A percentile compares a stretch with the other conserved stretches of the same genome.
phyloP scores from a whole-genome alignment of 2,797 vertebrate species.

The Oryzias dopingdopingensis region DNA sequence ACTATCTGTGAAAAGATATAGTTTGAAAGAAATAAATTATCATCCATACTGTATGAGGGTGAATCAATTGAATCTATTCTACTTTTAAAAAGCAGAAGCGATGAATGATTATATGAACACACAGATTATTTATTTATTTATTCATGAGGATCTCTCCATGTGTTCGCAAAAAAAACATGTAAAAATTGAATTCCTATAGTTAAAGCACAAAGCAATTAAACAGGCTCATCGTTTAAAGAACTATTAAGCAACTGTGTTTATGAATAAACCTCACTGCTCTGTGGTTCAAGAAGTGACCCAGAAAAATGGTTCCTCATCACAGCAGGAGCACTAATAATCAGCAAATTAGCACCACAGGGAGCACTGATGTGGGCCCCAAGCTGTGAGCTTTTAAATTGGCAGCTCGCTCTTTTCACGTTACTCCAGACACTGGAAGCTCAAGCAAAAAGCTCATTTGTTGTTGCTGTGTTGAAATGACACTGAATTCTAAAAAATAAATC shows the following conservation, averaged over 20 bases:
- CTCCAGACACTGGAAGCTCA: background rate
- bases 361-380: background rate
- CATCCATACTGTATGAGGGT: too few species aligned
- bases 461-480: background rate
- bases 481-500: too few species aligned
- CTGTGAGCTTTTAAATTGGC: background rate
- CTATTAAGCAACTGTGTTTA: background rate
- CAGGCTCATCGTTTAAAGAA: background rate
- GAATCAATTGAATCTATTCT: too few species aligned
- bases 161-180: too few species aligned
- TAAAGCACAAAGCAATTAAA: too few species aligned
- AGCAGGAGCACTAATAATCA: conserved; percentile 1
- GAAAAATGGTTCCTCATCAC: background rate
- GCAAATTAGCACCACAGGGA: conserved; percentile 2
- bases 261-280: background rate
- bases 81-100: too few species aligned
- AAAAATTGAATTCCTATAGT: too few species aligned
- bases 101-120: too few species aligned
- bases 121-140: too few species aligned
- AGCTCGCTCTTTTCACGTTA: background rate
- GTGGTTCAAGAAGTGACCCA: background rate
- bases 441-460: background rate
- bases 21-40: too few species aligned
- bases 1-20: too few species aligned
- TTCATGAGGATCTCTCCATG: too few species aligned